phyloP scores from a whole-genome alignment of 2,888 invertebrate genomes.

The Rhaphigaster nebulosa region DNA sequence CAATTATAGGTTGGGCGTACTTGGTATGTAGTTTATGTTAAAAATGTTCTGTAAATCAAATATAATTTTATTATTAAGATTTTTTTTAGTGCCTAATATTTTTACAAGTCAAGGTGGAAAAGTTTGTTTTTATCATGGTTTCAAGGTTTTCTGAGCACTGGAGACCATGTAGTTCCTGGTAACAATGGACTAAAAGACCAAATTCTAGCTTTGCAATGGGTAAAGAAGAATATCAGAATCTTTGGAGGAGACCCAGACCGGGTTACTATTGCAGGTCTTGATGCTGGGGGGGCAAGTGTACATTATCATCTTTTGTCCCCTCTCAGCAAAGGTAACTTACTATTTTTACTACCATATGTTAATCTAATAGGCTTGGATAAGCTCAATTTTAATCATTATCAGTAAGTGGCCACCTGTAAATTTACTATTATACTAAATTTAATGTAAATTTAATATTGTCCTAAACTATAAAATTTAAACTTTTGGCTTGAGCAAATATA shows the following conservation, averaged over 20 bases:
- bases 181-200: conserved; percentile 84
- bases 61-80: not conserved
- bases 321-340: conserved; percentile 73
- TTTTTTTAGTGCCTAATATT: not conserved
- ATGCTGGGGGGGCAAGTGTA: conserved; percentile 69
- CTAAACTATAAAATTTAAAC: no score
- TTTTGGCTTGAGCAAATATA: not conserved
- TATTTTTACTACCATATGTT: not conserved
- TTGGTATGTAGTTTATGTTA: conserved; percentile 65
- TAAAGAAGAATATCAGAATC: conserved; percentile 70
- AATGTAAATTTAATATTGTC: no score
- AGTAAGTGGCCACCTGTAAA: no score
- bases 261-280: conserved; percentile 77
- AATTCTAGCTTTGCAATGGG: conserved; percentile 78
- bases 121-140: not conserved
- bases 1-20: conserved; percentile 67
- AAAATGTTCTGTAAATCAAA: not conserved
- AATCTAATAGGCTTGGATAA: not conserved
- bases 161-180: conserved; percentile 77
- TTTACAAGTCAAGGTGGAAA: not conserved
- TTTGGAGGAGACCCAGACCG: conserved; percentile 75
- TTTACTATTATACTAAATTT: no score
- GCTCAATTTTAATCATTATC: not conserved
- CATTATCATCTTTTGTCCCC: conserved; percentile 80
- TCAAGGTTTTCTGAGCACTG: conserved; percentile 81